Evolutionary conservation across 2,888 invertebrate genomes (phyloP), one percentile per base, ranked within the genome.

Genomic region (Lamellibrachia satsuma): DNA sequence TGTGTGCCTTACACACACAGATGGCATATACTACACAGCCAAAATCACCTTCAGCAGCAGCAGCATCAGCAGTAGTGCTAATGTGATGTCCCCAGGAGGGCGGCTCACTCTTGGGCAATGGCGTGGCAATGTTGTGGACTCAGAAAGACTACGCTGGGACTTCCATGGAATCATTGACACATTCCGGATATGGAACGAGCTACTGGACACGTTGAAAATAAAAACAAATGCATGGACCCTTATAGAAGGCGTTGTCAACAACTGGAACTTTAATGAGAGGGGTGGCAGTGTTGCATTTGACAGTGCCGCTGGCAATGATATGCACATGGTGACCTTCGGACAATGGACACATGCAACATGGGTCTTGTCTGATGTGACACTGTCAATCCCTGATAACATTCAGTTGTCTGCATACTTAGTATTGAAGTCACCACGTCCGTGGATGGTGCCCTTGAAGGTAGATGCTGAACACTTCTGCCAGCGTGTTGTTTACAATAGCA

Each of bases 101-200:
- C 93, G 92, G 9, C 93, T 95, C 90, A 94, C 93, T 93, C 93
- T 95, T 39, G 95, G 95, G 15, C 93, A 94, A 51, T 94, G 94
- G 93, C 93, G 94, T 93, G 91, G 93, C n/a, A 91, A 93, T 60
- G 91, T 39, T 22, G 52, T 91, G 27, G 92, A 93, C 11, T 90
- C 92, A 27, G 90, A 92, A n/a, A 92, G 92, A 11, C 90, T 94
- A 4, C 52, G 90, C 52, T 95, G 94, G 94, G 93, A 92, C 57
- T 94, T 94, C 90, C 90, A 92, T 60, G 95, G 95, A n/a, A 92
- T 93, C 52, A 91, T 95, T 52, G 95, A 95, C 92, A 95, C 95
- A 57, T 93, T 95, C 91, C 93, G 94, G 90, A 92, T 95, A 27
- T 95, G 95, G 95, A 95, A 94, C 52, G 39, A n/a, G 15, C 57